phyloP scores from a whole-genome alignment of 2,113 vertebrate species.

The Dolichallabes microphthalmus region DNA sequence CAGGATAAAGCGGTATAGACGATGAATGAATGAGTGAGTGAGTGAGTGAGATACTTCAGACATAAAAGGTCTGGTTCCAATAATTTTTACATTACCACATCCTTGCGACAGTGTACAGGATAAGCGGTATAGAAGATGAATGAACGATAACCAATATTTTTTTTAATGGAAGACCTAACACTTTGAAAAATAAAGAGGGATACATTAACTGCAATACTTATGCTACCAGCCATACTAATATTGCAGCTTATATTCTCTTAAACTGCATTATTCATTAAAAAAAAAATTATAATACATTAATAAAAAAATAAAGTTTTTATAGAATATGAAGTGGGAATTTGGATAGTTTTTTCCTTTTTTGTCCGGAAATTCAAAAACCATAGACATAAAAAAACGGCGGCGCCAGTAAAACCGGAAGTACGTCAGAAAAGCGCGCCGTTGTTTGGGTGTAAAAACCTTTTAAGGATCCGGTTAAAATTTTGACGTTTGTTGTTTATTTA shows the following conservation, averaged over 20 bases:
- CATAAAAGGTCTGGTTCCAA: not conserved
- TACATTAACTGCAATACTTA: not conserved
- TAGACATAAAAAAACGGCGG: too few relatives aligned
- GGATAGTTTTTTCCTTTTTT: not conserved
- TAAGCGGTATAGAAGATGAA: too few relatives aligned
- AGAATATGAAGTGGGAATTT: not conserved
- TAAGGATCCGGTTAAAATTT: not conserved
- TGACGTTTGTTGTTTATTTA: not conserved
- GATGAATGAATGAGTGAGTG: not conserved
- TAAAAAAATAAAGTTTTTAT: not conserved
- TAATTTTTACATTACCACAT: not conserved
- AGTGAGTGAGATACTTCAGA: not conserved
- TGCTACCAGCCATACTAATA: not conserved
- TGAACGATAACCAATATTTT: not conserved
- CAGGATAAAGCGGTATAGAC: too few relatives aligned
- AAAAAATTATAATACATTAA: too few relatives aligned
- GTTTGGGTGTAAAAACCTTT: not conserved
- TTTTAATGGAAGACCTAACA: not conserved
- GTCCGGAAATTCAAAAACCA: not conserved
- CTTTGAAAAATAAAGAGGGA: not conserved
- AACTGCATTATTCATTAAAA: not conserved
- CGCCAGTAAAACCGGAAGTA: not conserved
- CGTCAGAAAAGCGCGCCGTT: slow-evolving; percentile 1
- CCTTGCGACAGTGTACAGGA: too few relatives aligned
- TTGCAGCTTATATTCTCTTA: not conserved